Base-by-base conservation (phyloP, 2,888 invertebrate genomes). In the Helicoverpa assulta region DNA sequence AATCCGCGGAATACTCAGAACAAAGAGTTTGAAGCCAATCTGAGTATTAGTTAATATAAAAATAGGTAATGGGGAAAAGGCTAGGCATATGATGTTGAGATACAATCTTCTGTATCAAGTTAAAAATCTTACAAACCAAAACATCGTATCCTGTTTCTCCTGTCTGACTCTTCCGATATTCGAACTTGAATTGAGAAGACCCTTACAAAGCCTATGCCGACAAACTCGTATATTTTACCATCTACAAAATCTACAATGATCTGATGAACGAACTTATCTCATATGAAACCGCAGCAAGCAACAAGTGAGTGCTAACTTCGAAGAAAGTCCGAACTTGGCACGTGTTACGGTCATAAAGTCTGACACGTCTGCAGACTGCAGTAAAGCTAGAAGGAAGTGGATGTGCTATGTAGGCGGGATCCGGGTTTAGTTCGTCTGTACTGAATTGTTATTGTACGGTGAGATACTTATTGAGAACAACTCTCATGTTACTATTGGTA, bases 381-480 rank as follows among this genome's bases (percentile, higher is more conserved):
- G 52, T 52, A 62, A 43, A 33, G 8, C 19, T 58, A 52, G 40
- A 18, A 64, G 64, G 76, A 78, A 76, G 62, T 52, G 58, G 33
- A 56, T 72, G 60, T 70, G 67, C 26, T 21, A 58, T 65, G 70
- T 65, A 57, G 58, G 67, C 60, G 70, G 66, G 51, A 51, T 74
- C 62, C 62, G 53, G 53, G 76, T 66, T 65, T 66, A 59, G 29
- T 75, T 65, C 18, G 54, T 33, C 18, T 64, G 21, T 54, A 29
- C 26, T 21, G 53, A 67, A 60, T 54, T 78, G 63, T 67, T 78
- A 37, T 67, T 63, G 47, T 37, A n/a, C 4, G 12, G 10, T 57
- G n/a, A 50, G 21, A 54, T 54, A 60, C 2, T 6, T 54, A n/a
- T 64, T 8, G 33, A 7, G 12, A 29, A 12, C n/a, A n/a, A n/a